These are phyloP conservation scores for Lagopus leucura DNA, from an alignment of 2,113 vertebrate genomes.

Conservation along the genomic window DNA sequence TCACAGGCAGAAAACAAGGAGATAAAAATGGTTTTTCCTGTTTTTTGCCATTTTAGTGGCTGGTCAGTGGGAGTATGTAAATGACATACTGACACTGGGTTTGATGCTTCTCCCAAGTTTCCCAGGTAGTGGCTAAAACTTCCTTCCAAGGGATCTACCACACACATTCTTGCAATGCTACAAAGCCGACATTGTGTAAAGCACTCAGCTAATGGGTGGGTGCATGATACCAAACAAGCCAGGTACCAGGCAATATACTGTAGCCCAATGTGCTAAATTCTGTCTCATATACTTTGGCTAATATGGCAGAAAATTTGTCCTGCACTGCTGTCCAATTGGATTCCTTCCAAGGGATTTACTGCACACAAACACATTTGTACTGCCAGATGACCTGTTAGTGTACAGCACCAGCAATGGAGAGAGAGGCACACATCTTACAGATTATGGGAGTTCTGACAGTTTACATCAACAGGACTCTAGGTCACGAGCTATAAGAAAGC, in stretches of 20 bases:
- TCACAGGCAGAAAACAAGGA: neutral
- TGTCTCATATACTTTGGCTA: neutral
- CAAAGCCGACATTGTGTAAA: neutral
- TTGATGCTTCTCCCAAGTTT: neutral
- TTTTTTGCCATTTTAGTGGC: neutral
- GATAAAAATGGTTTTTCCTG: neutral
- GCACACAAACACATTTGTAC: neutral
- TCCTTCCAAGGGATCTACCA: neutral
- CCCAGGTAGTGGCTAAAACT: neutral
- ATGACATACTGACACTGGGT: neutral
- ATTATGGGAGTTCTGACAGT: neutral
- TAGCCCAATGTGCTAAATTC: rapidly evolving
- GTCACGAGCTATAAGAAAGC: neutral
- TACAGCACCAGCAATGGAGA: neutral
- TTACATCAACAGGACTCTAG: neutral
- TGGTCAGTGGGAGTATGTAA: neutral
- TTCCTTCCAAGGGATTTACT: neutral
- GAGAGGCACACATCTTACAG: neutral
- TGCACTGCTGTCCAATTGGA: rapidly evolving
- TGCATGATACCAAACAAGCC: rapidly evolving
- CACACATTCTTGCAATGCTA: too few relatives aligned
- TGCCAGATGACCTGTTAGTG: neutral
- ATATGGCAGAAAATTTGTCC: neutral
- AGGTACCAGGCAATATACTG: rapidly evolving
- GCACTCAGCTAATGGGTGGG: rapidly evolving